A percentile compares a stretch with the other conserved stretches of the same genome.
phyloP scores from a whole-genome alignment of 1,140 invertebrate species.

The Propsilocerus akamusi region DNA sequence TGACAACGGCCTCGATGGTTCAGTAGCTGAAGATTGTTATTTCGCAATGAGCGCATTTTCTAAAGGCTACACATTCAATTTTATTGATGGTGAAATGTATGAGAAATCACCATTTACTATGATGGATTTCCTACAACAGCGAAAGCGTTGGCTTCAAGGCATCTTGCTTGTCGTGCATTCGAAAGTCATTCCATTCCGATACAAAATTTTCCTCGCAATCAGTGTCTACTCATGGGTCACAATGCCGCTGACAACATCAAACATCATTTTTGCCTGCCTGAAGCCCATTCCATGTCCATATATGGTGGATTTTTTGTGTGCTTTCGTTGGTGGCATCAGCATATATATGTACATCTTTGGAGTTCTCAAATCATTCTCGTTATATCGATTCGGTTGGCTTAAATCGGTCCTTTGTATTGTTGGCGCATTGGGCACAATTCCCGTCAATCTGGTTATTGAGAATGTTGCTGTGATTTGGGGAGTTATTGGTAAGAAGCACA shows the following conservation, averaged over 20 bases:
- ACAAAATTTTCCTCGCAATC: conserved; percentile 70
- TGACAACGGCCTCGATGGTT: conserved; percentile 88
- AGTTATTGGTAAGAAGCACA: conserved; percentile 77
- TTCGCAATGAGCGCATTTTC: conserved; percentile 87
- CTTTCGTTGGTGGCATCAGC: conserved; percentile 79
- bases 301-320: conserved; percentile 65
- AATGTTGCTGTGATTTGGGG: conserved; percentile 89
- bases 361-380: conserved; percentile 83
- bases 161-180: conserved; percentile 89
- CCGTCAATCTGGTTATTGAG: conserved; percentile 82
- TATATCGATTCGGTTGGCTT: conserved; percentile 64
- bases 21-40: conserved; percentile 93
- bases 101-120: conserved; percentile 93
- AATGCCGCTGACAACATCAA: conserved; percentile 78
- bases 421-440: conserved; percentile 74
- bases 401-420: conserved; percentile 64
- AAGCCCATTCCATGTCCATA: conserved; percentile 77
- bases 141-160: conserved; percentile 93
- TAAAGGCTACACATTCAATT: conserved; percentile 75
- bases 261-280: conserved; percentile 61
- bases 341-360: conserved; percentile 95
- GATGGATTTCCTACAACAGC: conserved; percentile 87
- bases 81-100: conserved; percentile 94
- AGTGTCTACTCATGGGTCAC: conserved; percentile 94
- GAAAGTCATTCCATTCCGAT: conserved; percentile 56